Conservation (phyloP, 2,797 vertebrate genomes). For the Kryptopterus vitreolus region DNA sequence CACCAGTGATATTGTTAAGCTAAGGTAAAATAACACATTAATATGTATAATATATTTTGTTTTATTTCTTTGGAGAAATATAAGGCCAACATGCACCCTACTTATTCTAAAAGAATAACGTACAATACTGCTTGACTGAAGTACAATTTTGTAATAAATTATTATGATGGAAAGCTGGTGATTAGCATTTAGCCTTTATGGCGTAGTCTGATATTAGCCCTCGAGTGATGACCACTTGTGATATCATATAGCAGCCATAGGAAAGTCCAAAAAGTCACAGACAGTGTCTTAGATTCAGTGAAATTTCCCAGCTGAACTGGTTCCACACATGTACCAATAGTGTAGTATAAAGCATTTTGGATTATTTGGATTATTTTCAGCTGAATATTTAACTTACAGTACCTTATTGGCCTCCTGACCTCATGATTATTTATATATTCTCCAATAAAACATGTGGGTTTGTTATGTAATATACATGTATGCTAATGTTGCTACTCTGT, state of each 20-base stretch:
- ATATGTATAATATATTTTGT: background rate
- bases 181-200: background rate
- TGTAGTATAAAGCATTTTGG: background rate
- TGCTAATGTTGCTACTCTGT: conserved; percentile 9
- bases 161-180: background rate
- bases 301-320: background rate
- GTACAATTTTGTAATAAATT: background rate
- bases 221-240: background rate
- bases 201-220: background rate
- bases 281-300: background rate
- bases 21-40: background rate
- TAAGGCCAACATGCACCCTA: background rate
- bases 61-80: background rate
- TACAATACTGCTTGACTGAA: background rate
- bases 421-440: background rate
- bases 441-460: background rate
- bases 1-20: background rate
- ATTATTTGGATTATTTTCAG: too few relatives aligned
- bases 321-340: background rate
- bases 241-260: background rate
- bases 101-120: background rate
- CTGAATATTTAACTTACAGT: background rate
- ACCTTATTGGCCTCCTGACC: background rate
- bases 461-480: conserved; percentile 5
- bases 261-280: background rate